These are phyloP conservation scores for Carpatolechia fugitivella DNA, from an alignment of 2,888 invertebrate genomes.

Conservation along the genomic window DNA sequence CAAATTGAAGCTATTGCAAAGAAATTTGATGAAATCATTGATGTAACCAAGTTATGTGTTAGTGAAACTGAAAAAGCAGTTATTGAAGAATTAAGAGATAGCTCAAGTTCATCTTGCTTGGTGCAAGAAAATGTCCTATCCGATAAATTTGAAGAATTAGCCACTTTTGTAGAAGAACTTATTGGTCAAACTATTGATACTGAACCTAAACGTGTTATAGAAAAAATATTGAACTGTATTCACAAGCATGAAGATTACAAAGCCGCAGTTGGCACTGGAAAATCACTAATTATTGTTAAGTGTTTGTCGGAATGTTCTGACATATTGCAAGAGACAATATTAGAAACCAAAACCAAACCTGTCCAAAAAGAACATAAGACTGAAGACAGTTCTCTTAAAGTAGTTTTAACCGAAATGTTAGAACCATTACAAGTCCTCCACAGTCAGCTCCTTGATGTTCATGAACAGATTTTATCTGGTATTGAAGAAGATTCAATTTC, in stretches of 20 bases:
- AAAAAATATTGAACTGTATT: constrained; percentile 41
- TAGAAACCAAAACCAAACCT: constrained; percentile 27
- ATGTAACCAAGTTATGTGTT: constrained; percentile 35
- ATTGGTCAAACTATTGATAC: constrained; percentile 21
- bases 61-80: constrained; percentile 33
- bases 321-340: constrained; percentile 40
- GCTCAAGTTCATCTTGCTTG: constrained; percentile 4
- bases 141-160: constrained; percentile 39
- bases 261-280: constrained; percentile 49
- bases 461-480: constrained; percentile 51
- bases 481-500: constrained; percentile 50
- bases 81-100: constrained; percentile 39
- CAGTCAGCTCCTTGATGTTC: constrained; percentile 47
- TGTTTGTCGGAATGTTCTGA: constrained; percentile 58
- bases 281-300: constrained; percentile 54
- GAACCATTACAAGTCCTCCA: constrained; percentile 55
- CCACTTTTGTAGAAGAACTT: constrained; percentile 33
- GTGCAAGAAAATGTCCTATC: constrained; percentile 30
- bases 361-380: constrained; percentile 33
- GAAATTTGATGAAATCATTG: constrained; percentile 30
- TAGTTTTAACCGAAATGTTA: constrained; percentile 49
- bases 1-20: constrained; percentile 32
- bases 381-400: constrained; percentile 41
- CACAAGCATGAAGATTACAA: constrained; percentile 52
- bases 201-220: constrained; percentile 30